A percentile compares a stretch with the other conserved stretches of the same genome.
Conservation (phyloP, 2,888 invertebrate species). For the Zootermopsis nevadensis region DNA sequence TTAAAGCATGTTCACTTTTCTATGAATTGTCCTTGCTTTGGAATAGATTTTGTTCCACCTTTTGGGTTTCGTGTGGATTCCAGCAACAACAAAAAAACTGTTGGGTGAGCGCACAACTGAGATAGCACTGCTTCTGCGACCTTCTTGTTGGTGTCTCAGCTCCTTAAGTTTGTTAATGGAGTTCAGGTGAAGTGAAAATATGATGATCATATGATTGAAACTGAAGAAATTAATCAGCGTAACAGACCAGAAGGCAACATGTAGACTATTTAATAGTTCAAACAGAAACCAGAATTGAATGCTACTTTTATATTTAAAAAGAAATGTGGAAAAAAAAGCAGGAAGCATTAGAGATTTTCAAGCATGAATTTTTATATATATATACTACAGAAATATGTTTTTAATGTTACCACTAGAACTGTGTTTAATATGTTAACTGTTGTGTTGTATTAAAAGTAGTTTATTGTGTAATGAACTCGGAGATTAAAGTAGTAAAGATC, state of each 20-base stretch:
- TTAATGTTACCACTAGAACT: constrained; percentile 9
- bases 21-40: too few relatives aligned
- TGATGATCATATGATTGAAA: neutral
- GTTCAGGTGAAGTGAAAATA: neutral
- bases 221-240: neutral
- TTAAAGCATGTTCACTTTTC: too few relatives aligned
- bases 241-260: neutral
- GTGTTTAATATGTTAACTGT: constrained; percentile 9
- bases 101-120: too few relatives aligned
- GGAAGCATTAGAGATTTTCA: neutral
- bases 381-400: neutral
- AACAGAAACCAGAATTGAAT: neutral
- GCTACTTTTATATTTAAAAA: constrained; percentile 31
- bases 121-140: too few relatives aligned
- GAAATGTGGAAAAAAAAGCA: neutral
- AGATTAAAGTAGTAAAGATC: neutral
- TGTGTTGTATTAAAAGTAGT: neutral
- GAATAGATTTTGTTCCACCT: too few relatives aligned
- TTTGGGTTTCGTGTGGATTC: too few relatives aligned
- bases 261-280: neutral
- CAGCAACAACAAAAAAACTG: too few relatives aligned
- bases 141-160: too few relatives aligned
- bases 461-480: neutral
- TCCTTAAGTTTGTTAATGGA: neutral
- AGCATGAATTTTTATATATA: constrained; percentile 35